Evolutionary conservation across 1,140 invertebrate species (phyloP).

Genomic region (Calliphora vicina): DNA sequence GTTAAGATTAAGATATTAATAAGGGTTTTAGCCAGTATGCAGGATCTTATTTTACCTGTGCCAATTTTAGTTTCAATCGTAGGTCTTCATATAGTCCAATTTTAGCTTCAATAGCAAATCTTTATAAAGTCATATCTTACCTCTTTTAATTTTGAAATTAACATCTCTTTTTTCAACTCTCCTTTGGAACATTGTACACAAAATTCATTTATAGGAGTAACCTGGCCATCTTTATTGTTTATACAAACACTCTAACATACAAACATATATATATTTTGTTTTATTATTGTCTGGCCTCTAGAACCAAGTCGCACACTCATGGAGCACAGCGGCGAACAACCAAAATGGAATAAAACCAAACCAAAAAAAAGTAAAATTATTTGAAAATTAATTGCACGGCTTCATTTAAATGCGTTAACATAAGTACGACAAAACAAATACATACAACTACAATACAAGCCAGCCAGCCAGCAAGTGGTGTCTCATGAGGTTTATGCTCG

Average conservation of each 20-base stretch:
- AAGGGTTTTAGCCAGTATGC: too few relatives aligned
- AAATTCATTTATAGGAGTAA: not conserved
- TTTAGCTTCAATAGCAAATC: too few relatives aligned
- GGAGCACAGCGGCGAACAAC: not conserved
- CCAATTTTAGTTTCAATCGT: too few relatives aligned
- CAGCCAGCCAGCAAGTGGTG: not conserved
- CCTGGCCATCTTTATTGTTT: not conserved
- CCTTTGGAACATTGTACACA: not conserved
- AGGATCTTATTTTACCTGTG: too few relatives aligned
- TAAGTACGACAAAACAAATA: not conserved
- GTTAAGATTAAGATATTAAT: too few relatives aligned
- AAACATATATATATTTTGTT: not conserved
- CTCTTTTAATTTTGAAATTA: too few relatives aligned
- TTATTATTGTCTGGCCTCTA: not conserved
- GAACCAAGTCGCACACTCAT: not conserved
- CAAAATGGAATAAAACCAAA: not conserved
- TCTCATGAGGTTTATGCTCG: not conserved
- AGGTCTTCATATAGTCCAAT: too few relatives aligned
- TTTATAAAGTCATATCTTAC: too few relatives aligned
- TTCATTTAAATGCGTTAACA: slow-evolving; percentile 16
- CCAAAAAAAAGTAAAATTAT: not conserved
- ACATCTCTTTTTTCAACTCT: not conserved
- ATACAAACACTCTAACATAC: not conserved
- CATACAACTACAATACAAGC: not conserved
- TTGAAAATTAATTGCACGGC: slow-evolving; percentile 16